phyloP scores from a whole-genome alignment of 2,888 invertebrate species.

The Cenopis cana region DNA sequence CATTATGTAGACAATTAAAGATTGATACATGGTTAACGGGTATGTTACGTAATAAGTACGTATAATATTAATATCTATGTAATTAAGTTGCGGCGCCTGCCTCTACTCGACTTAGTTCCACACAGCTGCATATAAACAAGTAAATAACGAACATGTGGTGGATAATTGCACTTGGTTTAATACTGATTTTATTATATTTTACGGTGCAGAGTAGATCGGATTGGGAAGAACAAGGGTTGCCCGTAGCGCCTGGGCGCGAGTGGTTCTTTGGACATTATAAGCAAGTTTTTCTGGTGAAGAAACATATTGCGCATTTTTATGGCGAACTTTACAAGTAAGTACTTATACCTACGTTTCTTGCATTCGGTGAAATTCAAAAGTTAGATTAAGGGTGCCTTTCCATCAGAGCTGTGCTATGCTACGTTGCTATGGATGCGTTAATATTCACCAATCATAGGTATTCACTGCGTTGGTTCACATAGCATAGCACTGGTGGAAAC shows the following conservation, averaged over 20 bases:
- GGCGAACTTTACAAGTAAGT: conserved; percentile 57
- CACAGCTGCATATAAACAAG: conserved; percentile 2
- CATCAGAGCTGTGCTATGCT: too few species aligned
- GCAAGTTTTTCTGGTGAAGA: conserved; percentile 49
- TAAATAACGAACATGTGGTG: conserved; percentile 17
- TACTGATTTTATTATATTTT: conserved; percentile 12
- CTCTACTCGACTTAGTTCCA: neutral
- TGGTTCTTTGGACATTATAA: conserved; percentile 54
- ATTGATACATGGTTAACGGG: too few species aligned
- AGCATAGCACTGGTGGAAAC: too few species aligned
- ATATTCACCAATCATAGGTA: too few species aligned
- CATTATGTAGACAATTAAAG: too few species aligned
- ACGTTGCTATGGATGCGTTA: too few species aligned
- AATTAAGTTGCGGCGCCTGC: too few species aligned
- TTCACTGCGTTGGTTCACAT: too few species aligned
- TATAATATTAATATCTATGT: too few species aligned
- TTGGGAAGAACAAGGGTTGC: conserved; percentile 24
- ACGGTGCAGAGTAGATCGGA: neutral
- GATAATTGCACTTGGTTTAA: conserved; percentile 8
- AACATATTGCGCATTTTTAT: conserved; percentile 52
- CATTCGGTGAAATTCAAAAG: neutral
- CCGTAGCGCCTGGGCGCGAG: conserved; percentile 9
- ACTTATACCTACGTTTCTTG: neutral
- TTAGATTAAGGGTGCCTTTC: too few species aligned
- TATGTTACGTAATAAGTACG: too few species aligned